A percentile compares a stretch with the other conserved stretches of the same genome.
phyloP scores from a whole-genome alignment of 1,140 invertebrate genomes.

The Ridgeia piscesae region DNA sequence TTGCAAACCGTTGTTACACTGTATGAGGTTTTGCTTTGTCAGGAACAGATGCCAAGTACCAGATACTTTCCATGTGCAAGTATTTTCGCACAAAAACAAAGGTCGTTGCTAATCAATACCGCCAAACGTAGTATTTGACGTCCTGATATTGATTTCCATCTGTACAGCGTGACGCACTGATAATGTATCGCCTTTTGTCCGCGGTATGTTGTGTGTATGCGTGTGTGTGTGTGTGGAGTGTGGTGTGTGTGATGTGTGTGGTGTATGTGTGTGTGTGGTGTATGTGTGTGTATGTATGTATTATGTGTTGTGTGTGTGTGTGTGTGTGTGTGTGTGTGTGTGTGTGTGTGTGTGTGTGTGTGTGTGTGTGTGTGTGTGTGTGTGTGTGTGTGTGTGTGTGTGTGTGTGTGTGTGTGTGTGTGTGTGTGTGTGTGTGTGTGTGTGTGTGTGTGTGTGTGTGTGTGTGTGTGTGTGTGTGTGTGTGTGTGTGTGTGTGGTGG shows the following conservation, averaged over 20 bases:
- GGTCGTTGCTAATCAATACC: not conserved
- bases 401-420: constrained; percentile 32
- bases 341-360: constrained; percentile 30
- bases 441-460: constrained; percentile 29
- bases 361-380: constrained; percentile 34
- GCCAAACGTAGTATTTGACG: not conserved
- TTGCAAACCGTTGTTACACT: too few species aligned
- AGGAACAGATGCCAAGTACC: too few species aligned
- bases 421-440: constrained; percentile 33
- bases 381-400: constrained; percentile 34
- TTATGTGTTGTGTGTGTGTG: too few species aligned
- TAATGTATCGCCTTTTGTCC: too few species aligned
- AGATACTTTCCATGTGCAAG: not conserved
- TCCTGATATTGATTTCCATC: too few species aligned
- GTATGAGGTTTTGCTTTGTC: too few species aligned
- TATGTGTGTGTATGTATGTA: too few species aligned
- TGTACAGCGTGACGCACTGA: too few species aligned
- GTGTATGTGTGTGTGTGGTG: too few species aligned
- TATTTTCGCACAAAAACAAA: not conserved
- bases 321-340: constrained; percentile 25
- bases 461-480: constrained; percentile 33
- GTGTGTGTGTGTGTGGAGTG: constrained; percentile 16
- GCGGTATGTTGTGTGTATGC: too few species aligned
- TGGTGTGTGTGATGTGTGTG: constrained; percentile 28
- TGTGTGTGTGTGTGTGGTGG: constrained; percentile 25